Percentiles rank a stretch among this genome's conserved stretches.
Conservation (phyloP, 2,888 invertebrate species). For the Orthosia incerta region DNA sequence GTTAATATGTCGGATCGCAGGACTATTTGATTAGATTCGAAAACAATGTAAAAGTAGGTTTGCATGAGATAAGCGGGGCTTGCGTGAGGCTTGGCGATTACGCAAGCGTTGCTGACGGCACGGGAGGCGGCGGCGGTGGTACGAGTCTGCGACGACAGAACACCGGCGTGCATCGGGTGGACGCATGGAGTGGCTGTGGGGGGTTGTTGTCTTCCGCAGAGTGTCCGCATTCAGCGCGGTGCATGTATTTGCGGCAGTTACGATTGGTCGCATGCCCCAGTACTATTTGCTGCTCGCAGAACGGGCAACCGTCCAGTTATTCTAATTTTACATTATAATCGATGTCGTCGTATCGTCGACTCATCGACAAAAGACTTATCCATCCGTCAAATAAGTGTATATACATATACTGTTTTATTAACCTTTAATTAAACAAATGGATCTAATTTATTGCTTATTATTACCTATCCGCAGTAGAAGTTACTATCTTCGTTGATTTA, state of each 20-base stretch:
- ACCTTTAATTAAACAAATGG: constrained; percentile 15
- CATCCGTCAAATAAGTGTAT: constrained; percentile 76
- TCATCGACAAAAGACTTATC: constrained; percentile 86
- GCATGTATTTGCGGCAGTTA: constrained; percentile 87
- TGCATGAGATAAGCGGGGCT: constrained; percentile 32
- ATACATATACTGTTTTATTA: constrained; percentile 10
- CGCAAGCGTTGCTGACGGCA: constrained; percentile 54
- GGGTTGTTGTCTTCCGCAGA: constrained; percentile 78
- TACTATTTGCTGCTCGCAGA: constrained; percentile 89
- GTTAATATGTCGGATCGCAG: constrained; percentile 47
- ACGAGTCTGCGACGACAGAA: constrained; percentile 44
- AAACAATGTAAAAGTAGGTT: constrained; percentile 34
- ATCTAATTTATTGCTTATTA: constrained; percentile 37
- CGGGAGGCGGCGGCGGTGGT: constrained; percentile 34
- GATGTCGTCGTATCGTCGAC: constrained; percentile 87
- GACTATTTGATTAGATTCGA: constrained; percentile 25
- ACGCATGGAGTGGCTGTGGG: constrained; percentile 58
- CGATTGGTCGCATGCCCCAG: constrained; percentile 91
- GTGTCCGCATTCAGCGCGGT: constrained; percentile 83
- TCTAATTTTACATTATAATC: constrained; percentile 91
- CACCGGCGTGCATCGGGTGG: constrained; percentile 35
- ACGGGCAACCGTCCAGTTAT: constrained; percentile 91
- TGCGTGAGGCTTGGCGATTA: constrained; percentile 48
- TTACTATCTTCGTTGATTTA: constrained; percentile 26
- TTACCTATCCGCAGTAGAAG: constrained; percentile 13